These are phyloP conservation scores for Rhodophaea formosa DNA, from an alignment of 2,888 invertebrate species.

Conservation along the genomic window DNA sequence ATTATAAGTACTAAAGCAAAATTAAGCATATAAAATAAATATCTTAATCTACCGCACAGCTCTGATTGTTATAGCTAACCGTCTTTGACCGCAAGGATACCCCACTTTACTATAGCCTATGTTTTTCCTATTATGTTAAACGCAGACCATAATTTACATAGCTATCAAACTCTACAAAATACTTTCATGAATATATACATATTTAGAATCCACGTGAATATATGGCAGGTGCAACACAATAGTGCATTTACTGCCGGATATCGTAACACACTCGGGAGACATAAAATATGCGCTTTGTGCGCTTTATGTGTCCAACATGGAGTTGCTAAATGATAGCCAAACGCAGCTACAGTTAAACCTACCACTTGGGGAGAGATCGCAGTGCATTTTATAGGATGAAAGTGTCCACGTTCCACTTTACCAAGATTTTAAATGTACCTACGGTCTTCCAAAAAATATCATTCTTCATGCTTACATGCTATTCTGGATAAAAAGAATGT, in stretches of 20 bases:
- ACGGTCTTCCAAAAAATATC: too few species aligned
- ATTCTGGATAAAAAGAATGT: too few species aligned
- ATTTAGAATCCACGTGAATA: background rate
- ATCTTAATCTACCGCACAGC: too few species aligned
- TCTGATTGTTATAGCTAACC: too few species aligned
- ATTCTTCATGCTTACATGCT: too few species aligned
- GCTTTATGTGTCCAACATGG: background rate
- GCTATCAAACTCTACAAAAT: background rate
- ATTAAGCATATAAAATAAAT: too few species aligned
- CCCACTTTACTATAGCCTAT: background rate
- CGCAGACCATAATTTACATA: background rate
- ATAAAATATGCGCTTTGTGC: conserved; percentile 21
- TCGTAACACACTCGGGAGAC: conserved; percentile 14
- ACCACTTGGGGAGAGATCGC: background rate
- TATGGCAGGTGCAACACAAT: conserved; percentile 15
- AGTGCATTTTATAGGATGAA: background rate
- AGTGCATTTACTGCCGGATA: conserved; percentile 18
- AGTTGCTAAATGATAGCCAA: background rate
- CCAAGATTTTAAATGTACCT: too few species aligned
- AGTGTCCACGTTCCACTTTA: background rate
- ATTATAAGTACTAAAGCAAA: too few species aligned
- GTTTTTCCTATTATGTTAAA: background rate
- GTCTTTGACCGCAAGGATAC: too few species aligned
- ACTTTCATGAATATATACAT: background rate
- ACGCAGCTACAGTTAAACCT: background rate